phyloP scores from a whole-genome alignment of 2,888 invertebrate genomes.

The Eilema depressum region DNA sequence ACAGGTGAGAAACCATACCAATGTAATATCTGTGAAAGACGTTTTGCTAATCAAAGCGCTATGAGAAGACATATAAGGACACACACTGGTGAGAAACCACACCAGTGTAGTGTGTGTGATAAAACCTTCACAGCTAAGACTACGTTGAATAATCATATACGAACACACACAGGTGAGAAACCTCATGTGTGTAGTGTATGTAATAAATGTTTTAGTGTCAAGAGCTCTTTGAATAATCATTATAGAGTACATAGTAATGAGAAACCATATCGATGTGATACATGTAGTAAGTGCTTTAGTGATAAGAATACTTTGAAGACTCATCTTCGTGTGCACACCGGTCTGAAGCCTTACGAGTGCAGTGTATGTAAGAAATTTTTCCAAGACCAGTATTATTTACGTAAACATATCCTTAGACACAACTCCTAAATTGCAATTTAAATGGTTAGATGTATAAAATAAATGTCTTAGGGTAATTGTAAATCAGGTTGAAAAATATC shows the following conservation, averaged over 20 bases:
- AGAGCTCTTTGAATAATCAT: constrained; percentile 13
- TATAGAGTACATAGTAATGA: constrained; percentile 19
- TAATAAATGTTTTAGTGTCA: constrained; percentile 10
- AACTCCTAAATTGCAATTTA: background rate
- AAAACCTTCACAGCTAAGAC: constrained; percentile 9
- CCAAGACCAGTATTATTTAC: constrained; percentile 5
- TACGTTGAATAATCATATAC: constrained; percentile 9
- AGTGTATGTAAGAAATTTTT: constrained; percentile 17
- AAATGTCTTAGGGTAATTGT: too few relatives aligned
- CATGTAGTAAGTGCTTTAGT: constrained; percentile 10
- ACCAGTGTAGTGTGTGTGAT: constrained; percentile 15
- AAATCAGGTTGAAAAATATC: too few relatives aligned
- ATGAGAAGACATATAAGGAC: constrained; percentile 10
- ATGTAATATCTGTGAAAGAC: constrained; percentile 9
- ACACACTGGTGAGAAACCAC: constrained; percentile 19
- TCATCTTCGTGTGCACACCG: constrained; percentile 12
- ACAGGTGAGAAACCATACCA: constrained; percentile 16
- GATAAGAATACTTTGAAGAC: constrained; percentile 14
- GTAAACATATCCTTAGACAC: constrained; percentile 10
- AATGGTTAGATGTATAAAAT: too few relatives aligned
- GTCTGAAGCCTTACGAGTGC: constrained; percentile 12
- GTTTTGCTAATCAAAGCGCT: constrained; percentile 10
- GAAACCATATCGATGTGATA: constrained; percentile 22
- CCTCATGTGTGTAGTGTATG: constrained; percentile 22
- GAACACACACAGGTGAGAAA: constrained; percentile 18